phyloP scores from a whole-genome alignment of 2,113 vertebrate species.

The Ochotona curzoniae region DNA sequence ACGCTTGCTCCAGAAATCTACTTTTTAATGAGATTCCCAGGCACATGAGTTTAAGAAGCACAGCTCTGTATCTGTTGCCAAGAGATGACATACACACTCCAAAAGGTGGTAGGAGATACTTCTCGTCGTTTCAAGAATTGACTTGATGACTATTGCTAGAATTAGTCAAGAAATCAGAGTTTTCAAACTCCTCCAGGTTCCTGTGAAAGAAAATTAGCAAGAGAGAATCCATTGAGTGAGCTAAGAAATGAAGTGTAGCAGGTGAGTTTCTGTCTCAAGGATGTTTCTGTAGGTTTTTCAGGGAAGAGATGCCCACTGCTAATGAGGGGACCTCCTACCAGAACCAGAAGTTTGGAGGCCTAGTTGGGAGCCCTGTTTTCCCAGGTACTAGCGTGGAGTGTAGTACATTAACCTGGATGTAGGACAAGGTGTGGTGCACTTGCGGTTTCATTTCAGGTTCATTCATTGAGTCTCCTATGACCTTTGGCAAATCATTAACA shows the following conservation, averaged over 20 bases:
- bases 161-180: constrained; percentile 24
- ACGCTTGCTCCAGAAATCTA: not conserved
- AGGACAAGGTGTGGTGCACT: not conserved
- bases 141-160: not conserved
- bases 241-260: not conserved
- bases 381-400: not conserved
- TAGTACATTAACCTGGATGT: not conserved
- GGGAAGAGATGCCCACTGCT: not conserved
- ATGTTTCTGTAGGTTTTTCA: not conserved
- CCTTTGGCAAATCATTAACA: constrained; percentile 27
- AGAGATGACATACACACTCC: not conserved
- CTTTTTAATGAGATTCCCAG: not conserved
- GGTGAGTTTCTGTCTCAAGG: not conserved
- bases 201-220: constrained; percentile 27
- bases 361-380: not conserved
- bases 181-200: not conserved
- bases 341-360: not conserved
- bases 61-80: not conserved
- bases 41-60: not conserved
- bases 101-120: not conserved
- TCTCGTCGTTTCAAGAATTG: not conserved
- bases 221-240: not conserved
- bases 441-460: not conserved
- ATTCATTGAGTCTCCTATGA: not conserved
- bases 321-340: not conserved